Conservation (phyloP, 2,113 vertebrate species). For the Podarcis muralis region DNA sequence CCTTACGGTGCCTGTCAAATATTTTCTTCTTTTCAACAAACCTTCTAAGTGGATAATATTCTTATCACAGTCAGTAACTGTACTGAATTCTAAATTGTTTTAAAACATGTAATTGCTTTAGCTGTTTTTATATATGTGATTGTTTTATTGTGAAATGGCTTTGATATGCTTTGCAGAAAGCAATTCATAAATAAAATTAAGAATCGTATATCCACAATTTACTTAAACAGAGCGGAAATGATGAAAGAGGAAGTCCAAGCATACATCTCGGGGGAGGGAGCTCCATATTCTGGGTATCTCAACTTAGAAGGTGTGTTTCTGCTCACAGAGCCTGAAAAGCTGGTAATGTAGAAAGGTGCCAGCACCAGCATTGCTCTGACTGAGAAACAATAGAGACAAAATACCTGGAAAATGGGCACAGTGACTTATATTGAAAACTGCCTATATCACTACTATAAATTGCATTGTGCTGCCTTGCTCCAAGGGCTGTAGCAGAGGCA, state of each 20-base stretch:
- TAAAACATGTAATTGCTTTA: no score
- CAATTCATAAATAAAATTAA: no score
- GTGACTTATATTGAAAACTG: neutral
- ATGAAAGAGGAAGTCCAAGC: neutral
- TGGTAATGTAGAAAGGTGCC: no score
- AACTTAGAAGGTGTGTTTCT: neutral
- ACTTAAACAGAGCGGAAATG: neutral
- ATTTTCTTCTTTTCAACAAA: no score
- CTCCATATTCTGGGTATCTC: neutral
- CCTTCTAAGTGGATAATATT: no score
- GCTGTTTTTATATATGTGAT: no score
- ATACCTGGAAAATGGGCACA: neutral
- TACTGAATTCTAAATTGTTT: no score
- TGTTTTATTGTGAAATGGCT: no score
- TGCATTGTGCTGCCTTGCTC: neutral
- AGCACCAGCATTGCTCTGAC: neutral
- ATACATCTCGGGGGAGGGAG: neutral
- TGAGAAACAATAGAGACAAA: neutral
- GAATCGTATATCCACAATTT: no score
- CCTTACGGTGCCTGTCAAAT: no score
- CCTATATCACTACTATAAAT: neutral
- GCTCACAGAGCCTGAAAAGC: neutral
- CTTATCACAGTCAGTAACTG: no score
- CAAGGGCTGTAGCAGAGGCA: neutral
- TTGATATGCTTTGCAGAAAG: no score